Percentiles rank a stretch among this genome's conserved stretches.
These are phyloP conservation scores for Neodiprion lecontei DNA, from an alignment of 1,140 invertebrate species.

Conservation along the genomic window DNA sequence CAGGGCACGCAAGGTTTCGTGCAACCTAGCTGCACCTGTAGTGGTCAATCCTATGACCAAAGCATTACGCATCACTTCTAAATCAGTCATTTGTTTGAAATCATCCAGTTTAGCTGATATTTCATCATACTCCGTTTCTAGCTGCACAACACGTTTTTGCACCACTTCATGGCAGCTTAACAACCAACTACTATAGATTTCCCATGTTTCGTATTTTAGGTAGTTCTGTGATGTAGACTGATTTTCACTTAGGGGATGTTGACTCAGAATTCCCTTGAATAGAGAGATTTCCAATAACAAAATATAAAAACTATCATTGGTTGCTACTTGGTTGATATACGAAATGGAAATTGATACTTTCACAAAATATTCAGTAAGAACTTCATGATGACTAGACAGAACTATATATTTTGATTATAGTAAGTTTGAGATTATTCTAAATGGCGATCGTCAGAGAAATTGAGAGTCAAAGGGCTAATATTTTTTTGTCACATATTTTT, in stretches of 20 bases:
- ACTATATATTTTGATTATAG: too few relatives aligned
- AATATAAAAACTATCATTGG: too few relatives aligned
- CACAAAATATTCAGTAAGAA: too few relatives aligned
- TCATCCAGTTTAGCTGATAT: slow-evolving; percentile 47
- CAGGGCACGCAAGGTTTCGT: slow-evolving; percentile 67
- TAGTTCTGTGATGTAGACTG: too few relatives aligned
- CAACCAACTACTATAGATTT: neutral
- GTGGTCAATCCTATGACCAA: slow-evolving; percentile 80
- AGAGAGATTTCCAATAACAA: too few relatives aligned
- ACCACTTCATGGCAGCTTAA: neutral
- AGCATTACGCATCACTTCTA: slow-evolving; percentile 46
- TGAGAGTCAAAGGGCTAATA: too few relatives aligned
- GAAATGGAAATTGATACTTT: too few relatives aligned
- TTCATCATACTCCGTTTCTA: slow-evolving; percentile 52
- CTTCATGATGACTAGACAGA: too few relatives aligned
- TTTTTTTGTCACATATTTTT: too few relatives aligned
- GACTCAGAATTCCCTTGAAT: neutral
- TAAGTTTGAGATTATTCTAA: too few relatives aligned
- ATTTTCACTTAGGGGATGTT: neutral
- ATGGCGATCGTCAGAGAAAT: too few relatives aligned
- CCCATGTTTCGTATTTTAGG: neutral
- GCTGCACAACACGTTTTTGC: slow-evolving; percentile 24
- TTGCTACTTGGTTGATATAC: too few relatives aligned
- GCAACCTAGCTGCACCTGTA: slow-evolving; percentile 74
- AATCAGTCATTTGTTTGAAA: slow-evolving; percentile 48